Evolutionary conservation across 2,797 vertebrate species (phyloP).

Genomic region (Oceanodroma leucorhoa): DNA sequence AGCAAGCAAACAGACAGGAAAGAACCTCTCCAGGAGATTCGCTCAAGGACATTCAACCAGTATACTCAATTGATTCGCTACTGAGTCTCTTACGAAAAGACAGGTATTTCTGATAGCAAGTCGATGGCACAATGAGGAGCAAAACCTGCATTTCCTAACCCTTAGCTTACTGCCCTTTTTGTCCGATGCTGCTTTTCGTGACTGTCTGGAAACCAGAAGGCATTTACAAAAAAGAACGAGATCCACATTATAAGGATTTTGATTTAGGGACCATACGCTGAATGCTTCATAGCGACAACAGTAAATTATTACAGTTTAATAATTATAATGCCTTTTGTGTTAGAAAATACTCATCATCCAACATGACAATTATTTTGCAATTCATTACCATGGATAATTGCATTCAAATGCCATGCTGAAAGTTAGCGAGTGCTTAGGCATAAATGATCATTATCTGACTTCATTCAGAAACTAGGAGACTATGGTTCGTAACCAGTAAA

Average conservation of each 20-base stretch:
- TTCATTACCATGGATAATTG: conserved; percentile 13
- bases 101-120: background rate
- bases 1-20: background rate
- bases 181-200: background rate
- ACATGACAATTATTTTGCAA: conserved; percentile 7
- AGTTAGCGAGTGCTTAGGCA: background rate
- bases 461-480: conserved; percentile 5
- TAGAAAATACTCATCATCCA: conserved; percentile 6
- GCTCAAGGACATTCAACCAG: background rate
- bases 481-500: background rate
- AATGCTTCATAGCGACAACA: background rate
- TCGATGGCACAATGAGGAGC: background rate
- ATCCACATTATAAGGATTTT: background rate
- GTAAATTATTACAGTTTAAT: conserved; percentile 18
- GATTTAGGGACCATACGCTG: background rate
- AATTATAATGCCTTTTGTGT: conserved; percentile 27
- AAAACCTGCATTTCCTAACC: background rate
- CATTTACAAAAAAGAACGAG: background rate
- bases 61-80: background rate
- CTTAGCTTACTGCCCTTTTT: background rate
- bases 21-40: background rate
- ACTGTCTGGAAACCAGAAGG: background rate
- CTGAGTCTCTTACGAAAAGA: background rate
- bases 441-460: conserved; percentile 12
- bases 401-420: conserved; percentile 13